phyloP scores from a whole-genome alignment of 2,888 invertebrate species.

The Gasteruption jaculator region DNA sequence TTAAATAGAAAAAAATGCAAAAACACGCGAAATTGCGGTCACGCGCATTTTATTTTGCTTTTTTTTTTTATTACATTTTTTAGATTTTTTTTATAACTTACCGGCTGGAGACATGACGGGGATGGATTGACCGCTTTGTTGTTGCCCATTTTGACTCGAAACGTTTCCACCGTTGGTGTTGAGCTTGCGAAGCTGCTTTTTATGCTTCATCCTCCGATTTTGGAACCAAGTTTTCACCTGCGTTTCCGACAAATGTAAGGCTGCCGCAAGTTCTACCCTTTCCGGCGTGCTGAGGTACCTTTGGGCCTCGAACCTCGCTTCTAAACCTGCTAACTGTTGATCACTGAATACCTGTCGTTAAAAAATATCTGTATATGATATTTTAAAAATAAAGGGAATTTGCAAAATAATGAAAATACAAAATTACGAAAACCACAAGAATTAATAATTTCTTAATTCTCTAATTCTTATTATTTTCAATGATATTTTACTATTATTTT shows the following conservation, averaged over 20 bases:
- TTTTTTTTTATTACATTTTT: background rate
- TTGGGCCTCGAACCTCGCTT: slow-evolving; percentile 92
- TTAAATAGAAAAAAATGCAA: slow-evolving; percentile 5
- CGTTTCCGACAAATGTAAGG: slow-evolving; percentile 90
- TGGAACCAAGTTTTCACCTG: slow-evolving; percentile 99
- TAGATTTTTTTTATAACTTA: slow-evolving; percentile 26
- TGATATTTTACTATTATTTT: too few species aligned
- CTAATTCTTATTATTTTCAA: too few species aligned
- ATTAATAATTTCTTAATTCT: too few species aligned
- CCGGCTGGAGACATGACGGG: slow-evolving; percentile 43
- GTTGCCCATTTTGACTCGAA: slow-evolving; percentile 31
- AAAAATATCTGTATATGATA: background rate
- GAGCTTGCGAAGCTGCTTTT: slow-evolving; percentile 79
- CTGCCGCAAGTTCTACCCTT: slow-evolving; percentile 88
- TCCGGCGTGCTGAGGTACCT: slow-evolving; percentile 95
- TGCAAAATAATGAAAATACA: background rate
- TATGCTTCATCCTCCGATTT: slow-evolving; percentile 94
- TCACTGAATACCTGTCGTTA: slow-evolving; percentile 62
- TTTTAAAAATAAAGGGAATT: too few species aligned
- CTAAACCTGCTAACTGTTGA: slow-evolving; percentile 77
- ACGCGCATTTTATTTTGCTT: background rate
- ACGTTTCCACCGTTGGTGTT: slow-evolving; percentile 44
- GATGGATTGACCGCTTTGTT: slow-evolving; percentile 34
- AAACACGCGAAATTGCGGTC: too few species aligned
- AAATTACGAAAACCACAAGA: background rate